Evolutionary conservation across 2,797 vertebrate species (phyloP).

Genomic region (Cynodonichthys magdalenae): DNA sequence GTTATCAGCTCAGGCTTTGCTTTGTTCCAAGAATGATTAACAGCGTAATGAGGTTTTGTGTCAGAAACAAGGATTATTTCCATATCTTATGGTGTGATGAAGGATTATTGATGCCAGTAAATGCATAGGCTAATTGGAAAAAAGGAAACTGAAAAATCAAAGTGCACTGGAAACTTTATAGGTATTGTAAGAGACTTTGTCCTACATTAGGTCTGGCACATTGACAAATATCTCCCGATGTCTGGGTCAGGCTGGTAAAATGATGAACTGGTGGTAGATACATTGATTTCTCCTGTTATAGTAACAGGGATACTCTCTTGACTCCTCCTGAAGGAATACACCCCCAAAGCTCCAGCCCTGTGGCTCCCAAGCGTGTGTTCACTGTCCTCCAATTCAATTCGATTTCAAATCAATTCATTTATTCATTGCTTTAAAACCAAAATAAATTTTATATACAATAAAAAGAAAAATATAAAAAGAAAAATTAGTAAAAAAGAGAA

Average conservation of each 20-base stretch:
- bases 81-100: slow-evolving; percentile 46
- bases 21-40: slow-evolving; percentile 22
- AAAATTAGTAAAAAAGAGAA: too few species aligned
- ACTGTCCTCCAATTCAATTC: background rate
- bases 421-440: too few species aligned
- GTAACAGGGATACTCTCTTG: slow-evolving; percentile 36
- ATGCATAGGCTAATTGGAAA: slow-evolving; percentile 42
- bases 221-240: slow-evolving; percentile 23
- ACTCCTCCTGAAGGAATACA: slow-evolving; percentile 32
- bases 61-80: slow-evolving; percentile 42
- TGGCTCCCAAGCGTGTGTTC: slow-evolving; percentile 8
- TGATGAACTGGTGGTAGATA: slow-evolving; percentile 25
- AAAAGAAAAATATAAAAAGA: too few species aligned
- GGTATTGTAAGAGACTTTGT: slow-evolving; percentile 41
- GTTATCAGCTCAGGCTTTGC: slow-evolving; percentile 20
- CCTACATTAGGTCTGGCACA: slow-evolving; percentile 29
- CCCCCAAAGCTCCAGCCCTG: slow-evolving; percentile 14
- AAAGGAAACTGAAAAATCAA: slow-evolving; percentile 17
- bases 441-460: too few species aligned
- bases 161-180: slow-evolving; percentile 18
- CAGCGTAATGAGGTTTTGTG: slow-evolving; percentile 36
- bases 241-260: slow-evolving; percentile 22
- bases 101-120: slow-evolving; percentile 36
- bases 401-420: too few species aligned
- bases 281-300: slow-evolving; percentile 41